phyloP scores from a whole-genome alignment of 2,797 vertebrate species.

The Poeciliopsis presidionis region DNA sequence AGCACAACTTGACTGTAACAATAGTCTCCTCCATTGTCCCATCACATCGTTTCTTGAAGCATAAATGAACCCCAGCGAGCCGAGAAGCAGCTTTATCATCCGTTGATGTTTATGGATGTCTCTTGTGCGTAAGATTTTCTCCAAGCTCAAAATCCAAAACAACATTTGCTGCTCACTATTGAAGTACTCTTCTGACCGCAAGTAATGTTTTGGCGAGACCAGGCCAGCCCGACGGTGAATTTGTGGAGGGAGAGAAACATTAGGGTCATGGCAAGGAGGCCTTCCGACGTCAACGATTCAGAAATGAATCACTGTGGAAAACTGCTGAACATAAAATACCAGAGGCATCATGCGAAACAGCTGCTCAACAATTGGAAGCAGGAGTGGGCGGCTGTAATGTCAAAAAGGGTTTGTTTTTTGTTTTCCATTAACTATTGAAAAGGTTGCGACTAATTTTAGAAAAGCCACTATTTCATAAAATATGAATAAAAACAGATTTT shows the following conservation, averaged over 20 bases:
- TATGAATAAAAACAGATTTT: neutral
- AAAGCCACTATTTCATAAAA: neutral
- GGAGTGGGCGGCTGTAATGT: neutral
- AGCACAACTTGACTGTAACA: neutral
- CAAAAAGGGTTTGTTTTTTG: neutral
- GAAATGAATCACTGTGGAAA: neutral
- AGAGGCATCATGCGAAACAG: neutral
- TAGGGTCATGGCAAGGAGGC: neutral
- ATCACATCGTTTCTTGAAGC: neutral
- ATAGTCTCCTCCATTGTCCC: neutral
- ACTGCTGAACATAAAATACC: neutral
- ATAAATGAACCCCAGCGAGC: neutral
- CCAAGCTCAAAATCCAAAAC: neutral
- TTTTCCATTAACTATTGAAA: neutral
- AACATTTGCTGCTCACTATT: neutral
- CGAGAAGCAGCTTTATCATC: neutral
- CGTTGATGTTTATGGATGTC: neutral
- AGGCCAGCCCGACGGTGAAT: neutral
- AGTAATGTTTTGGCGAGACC: neutral
- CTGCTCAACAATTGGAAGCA: neutral
- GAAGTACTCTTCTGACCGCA: neutral
- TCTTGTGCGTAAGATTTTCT: neutral
- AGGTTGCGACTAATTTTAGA: neutral
- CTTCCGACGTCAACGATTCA: neutral
- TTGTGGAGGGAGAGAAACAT: neutral